Conservation (phyloP, 2,797 vertebrate species). For the Syndactyla subalaris region DNA sequence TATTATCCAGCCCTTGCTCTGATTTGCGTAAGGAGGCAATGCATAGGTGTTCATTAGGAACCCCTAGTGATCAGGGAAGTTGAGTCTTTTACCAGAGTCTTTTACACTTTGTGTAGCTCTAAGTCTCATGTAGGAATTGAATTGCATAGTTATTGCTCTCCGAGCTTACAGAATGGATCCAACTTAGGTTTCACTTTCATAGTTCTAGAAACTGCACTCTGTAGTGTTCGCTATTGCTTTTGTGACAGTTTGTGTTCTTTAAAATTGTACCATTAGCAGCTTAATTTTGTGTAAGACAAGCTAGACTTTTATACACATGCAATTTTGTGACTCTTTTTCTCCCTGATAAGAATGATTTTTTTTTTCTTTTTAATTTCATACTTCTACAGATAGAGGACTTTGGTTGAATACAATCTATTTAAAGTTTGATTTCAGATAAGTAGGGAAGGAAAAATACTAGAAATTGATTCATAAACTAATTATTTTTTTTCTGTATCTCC, state of each 20-base stretch:
- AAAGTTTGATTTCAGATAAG: background rate
- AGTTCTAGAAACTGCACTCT: background rate
- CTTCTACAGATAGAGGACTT: background rate
- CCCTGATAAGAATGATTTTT: background rate
- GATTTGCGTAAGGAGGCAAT: background rate
- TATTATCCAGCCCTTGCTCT: background rate
- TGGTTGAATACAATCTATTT: background rate
- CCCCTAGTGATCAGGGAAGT: background rate
- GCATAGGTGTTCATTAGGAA: background rate
- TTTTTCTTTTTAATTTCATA: background rate
- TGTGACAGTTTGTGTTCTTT: background rate
- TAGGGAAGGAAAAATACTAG: background rate
- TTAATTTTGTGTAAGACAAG: background rate
- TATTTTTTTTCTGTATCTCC: background rate
- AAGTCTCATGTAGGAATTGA: background rate
- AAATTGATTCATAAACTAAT: background rate
- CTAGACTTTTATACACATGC: background rate
- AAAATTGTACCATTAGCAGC: background rate
- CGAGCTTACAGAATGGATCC: background rate
- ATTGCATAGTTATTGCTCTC: rapidly evolving
- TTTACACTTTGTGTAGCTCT: background rate
- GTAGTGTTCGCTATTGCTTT: background rate
- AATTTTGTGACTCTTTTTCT: background rate
- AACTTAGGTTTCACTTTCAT: background rate
- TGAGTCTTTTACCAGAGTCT: background rate